Evolutionary conservation across 2,888 invertebrate species (phyloP).

Genomic region (Pammene fasciana): DNA sequence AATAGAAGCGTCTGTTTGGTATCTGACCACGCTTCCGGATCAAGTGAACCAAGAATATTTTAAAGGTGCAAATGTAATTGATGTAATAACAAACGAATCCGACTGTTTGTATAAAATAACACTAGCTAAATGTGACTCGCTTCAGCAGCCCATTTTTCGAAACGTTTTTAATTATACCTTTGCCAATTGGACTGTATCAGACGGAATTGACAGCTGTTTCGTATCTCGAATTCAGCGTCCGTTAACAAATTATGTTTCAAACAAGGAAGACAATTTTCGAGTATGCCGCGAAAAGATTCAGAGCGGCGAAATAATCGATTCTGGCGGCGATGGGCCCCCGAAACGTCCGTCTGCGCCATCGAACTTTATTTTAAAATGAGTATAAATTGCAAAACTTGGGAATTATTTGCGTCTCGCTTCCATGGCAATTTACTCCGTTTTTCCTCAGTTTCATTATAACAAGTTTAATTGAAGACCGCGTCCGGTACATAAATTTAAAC

Average conservation of each 20-base stretch:
- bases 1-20: conserved; percentile 30
- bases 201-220: conserved; percentile 41
- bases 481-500: conserved; percentile 79
- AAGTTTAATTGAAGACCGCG: conserved; percentile 80
- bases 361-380: conserved; percentile 72
- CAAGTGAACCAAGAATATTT: neutral
- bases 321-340: conserved; percentile 49
- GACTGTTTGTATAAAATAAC: conserved; percentile 8
- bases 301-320: conserved; percentile 64
- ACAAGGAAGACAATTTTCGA: conserved; percentile 49
- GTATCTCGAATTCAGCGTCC: conserved; percentile 43
- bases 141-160: conserved; percentile 28
- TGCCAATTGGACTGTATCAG: conserved; percentile 35
- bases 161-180: conserved; percentile 40
- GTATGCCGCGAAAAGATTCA: conserved; percentile 49
- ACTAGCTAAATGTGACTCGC: conserved; percentile 27
- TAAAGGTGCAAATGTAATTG: too few species aligned
- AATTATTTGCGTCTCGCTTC: conserved; percentile 73
- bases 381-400: conserved; percentile 77
- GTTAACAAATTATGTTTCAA: conserved; percentile 44
- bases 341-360: conserved; percentile 63
- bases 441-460: conserved; percentile 77
- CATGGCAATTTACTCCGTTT: conserved; percentile 73
- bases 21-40: conserved; percentile 4
- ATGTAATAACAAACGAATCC: too few species aligned